phyloP scores from a whole-genome alignment of 2,113 vertebrate genomes.

The Neotoma lepida region DNA sequence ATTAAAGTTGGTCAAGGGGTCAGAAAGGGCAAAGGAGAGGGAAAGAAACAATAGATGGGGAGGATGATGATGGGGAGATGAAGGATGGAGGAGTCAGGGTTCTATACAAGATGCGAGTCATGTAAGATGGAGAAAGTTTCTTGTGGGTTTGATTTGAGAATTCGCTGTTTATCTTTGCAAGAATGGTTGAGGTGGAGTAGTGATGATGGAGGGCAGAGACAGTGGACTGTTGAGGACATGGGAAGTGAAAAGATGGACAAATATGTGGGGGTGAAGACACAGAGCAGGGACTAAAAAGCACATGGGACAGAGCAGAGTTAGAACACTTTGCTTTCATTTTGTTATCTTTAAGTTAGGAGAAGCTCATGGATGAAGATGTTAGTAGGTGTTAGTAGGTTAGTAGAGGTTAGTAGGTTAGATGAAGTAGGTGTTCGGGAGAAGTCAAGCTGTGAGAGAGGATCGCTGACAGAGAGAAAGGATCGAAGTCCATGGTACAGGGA shows the following conservation, averaged over 20 bases:
- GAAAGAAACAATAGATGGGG: not conserved
- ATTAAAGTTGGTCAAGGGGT: not conserved
- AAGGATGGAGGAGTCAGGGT: not conserved
- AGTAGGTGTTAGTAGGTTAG: no score
- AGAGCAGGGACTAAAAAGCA: not conserved
- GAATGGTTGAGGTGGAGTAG: not conserved
- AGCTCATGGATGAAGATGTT: not conserved
- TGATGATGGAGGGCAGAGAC: not conserved
- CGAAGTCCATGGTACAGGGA: not conserved
- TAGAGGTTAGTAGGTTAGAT: no score
- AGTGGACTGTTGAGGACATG: not conserved
- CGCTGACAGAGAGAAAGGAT: not conserved
- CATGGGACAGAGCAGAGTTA: not conserved
- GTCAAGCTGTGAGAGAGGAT: not conserved
- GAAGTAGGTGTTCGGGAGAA: not conserved
- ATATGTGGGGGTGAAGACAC: not conserved
- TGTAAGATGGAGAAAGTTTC: not conserved
- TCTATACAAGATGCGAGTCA: not conserved
- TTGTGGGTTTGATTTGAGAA: not conserved
- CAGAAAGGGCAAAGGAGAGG: not conserved
- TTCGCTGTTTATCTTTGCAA: not conserved
- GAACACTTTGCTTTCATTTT: not conserved
- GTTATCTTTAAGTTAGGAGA: conserved; percentile 6
- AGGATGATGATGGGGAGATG: not conserved
- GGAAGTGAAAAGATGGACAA: not conserved